Evolutionary conservation across 1,140 invertebrate species (phyloP), one percentile per base, ranked within the genome.

Genomic region (Battus philenor): DNA sequence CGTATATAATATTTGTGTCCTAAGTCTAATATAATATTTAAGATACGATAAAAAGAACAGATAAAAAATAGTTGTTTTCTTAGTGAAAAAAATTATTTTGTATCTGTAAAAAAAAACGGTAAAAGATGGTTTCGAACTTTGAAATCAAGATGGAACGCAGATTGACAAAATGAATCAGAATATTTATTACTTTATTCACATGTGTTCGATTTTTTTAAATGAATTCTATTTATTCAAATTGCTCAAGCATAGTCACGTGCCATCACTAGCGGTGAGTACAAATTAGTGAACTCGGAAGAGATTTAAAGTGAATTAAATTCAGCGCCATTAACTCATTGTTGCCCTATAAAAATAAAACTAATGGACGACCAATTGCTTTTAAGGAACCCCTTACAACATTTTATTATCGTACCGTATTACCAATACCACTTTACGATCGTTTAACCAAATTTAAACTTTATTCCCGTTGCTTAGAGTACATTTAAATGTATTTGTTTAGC

Each of bases 361-460:
- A 41, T 41, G 38, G 38, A 41, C 38, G 38, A 41, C 38, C 38
- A 41, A 41, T 41, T 41, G 38, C 38, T 41, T 41, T 41, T 41
- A 29, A 41, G 24, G 38, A 41, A 41, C 38, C 38, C 38, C 26
- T 41, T 41, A 41, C 11, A 41, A 41, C 38, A 29, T 41, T 41
- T 41, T 41, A 41, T 41, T 41, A 41, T 41, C 38, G 4, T 41
- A 13, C 24, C 38, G 22, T 41, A 29, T 29, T 29, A 41, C 38
- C 10, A 39, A 39, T 15, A 27, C n/a, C 4, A 2, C 6, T 33
- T n/a, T 27, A 16, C 1, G 8, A 6, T 17, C 11, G 30, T 11
- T n/a, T n/a, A n/a, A n/a, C n/a, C n/a, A 15, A 41, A 27, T 41
- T 27, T 29, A 26, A 29, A 41, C 38, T 41, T 41, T 41, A 41